A percentile compares a stretch with the other conserved stretches of the same genome.
phyloP scores from a whole-genome alignment of 2,113 vertebrate genomes.

The Ramphastos sulfuratus region DNA sequence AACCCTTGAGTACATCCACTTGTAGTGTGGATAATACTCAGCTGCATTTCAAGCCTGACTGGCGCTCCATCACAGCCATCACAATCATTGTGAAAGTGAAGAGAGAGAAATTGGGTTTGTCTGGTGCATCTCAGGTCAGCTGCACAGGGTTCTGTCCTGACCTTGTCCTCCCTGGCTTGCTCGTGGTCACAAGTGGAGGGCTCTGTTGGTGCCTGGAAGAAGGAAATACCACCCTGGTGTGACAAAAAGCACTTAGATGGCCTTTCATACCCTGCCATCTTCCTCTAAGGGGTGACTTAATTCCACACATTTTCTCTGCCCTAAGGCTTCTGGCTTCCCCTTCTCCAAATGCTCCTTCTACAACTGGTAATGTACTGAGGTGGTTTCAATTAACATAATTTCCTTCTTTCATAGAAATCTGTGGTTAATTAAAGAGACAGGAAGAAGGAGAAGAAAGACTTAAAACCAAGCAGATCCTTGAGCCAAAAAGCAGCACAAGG shows the following conservation, averaged over 20 bases:
- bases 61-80: background rate
- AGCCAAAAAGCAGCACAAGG: background rate
- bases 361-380: conserved; percentile 46
- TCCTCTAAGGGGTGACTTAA: conserved; percentile 53
- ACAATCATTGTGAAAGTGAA: background rate
- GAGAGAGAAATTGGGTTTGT: background rate
- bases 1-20: background rate
- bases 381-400: conserved; percentile 61
- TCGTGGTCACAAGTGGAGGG: background rate
- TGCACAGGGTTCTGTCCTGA: background rate
- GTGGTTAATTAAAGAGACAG: background rate
- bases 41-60: background rate
- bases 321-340: background rate
- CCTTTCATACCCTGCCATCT: background rate
- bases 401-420: conserved; percentile 62
- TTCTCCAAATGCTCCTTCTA: background rate
- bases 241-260: background rate
- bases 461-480: background rate
- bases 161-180: background rate
- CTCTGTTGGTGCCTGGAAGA: background rate
- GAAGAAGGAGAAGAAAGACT: background rate
- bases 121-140: background rate
- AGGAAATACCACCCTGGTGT: background rate
- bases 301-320: background rate
- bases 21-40: background rate